Conservation (phyloP, 2,888 invertebrate genomes). For the Fragum sueziense region DNA sequence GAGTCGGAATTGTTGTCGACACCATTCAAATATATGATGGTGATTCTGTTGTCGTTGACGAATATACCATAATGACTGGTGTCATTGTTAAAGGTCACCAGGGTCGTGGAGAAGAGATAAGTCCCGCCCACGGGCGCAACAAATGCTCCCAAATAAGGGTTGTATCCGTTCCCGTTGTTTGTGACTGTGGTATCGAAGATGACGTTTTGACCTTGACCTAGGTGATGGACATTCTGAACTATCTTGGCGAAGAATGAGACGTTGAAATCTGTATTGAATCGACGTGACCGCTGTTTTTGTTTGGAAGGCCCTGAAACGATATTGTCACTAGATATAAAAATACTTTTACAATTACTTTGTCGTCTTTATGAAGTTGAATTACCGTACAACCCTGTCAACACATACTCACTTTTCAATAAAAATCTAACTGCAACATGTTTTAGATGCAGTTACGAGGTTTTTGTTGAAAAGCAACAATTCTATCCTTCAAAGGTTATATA, state of each 20-base stretch:
- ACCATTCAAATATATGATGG: slow-evolving; percentile 10
- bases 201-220: slow-evolving; percentile 18
- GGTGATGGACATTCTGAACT: slow-evolving; percentile 14
- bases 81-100: slow-evolving; percentile 10
- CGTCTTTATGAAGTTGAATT: no score
- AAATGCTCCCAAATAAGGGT: slow-evolving; percentile 11
- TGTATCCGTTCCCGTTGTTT: slow-evolving; percentile 24
- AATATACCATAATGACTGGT: slow-evolving; percentile 20
- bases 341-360: no score
- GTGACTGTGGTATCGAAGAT: slow-evolving; percentile 7
- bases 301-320: neutral
- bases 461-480: no score
- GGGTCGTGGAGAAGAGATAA: slow-evolving; percentile 20
- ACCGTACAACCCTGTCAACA: no score
- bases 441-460: no score
- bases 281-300: neutral
- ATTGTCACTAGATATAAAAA: no score
- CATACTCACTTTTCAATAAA: no score
- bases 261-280: neutral
- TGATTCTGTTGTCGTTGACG: slow-evolving; percentile 3
- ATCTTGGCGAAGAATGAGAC: slow-evolving; percentile 21
- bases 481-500: no score
- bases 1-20: slow-evolving; percentile 14
- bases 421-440: no score
- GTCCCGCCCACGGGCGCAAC: slow-evolving; percentile 18